Evolutionary conservation across 2,797 vertebrate genomes (phyloP), one percentile per base, ranked within the genome.

Genomic region (Sebastes cheni): DNA sequence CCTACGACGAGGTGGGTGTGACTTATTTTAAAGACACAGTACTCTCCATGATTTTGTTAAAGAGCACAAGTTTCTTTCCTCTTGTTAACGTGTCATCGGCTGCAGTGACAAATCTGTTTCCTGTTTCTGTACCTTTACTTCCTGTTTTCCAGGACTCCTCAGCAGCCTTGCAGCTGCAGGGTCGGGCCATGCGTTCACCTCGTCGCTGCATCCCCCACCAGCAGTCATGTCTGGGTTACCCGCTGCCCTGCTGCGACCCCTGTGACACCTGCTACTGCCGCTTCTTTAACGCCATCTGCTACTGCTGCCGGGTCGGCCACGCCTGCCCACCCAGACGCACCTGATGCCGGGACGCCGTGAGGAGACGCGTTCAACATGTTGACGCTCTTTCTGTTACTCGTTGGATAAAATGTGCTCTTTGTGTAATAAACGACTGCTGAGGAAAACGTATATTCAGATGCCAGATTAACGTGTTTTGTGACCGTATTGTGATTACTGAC

Each of bases 191-290:
- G 75, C 95, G 95, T 2, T 95, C 94, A 0, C 89, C 95, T 0
- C 93, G 95, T 0, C 95, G 95, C 70, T 96, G 96, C 67, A 94
- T 96, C 82, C 95, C 95, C 1, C 95, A 96, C 81, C 93, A 95
- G 84, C 95, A 96, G 93, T 96, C 95, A 3, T 96, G 96, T 25
- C 83, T 96, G 69, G 96, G 95, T 14, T 94, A 95, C 89, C 92
- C 95, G 11, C 90, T 96, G 75, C 95, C 95, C 69, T 96, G 96
- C 90, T 96, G 96, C 2, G 92, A 96, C 85, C 90, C 93, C 58
- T 96, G 96, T 5, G 95, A 96, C 88, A 95, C 95, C 50, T 96
- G 96, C 87, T 96, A 96, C 92, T 96, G 96, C 80, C 95, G 96
- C 86, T 96, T 96, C 89, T 96, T 96, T 82, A 96, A 95, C 13